Base-by-base conservation (phyloP, 2,888 invertebrate species). In the Lasius platythorax region DNA sequence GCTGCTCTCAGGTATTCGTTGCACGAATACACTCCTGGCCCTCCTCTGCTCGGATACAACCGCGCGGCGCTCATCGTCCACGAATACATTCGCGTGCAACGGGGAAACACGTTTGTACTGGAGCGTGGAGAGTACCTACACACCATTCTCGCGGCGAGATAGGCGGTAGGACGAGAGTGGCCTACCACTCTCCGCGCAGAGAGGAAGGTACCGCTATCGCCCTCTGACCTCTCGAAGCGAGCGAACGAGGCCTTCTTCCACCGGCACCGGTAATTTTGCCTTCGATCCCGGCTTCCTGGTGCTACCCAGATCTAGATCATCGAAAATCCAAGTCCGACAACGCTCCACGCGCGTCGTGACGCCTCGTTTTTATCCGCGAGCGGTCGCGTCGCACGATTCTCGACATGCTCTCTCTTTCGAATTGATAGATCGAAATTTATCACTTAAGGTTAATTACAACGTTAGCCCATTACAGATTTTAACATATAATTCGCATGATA, bases 181-280 rank as follows among this genome's bases (percentile, higher is more conserved):
- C 83, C 87, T 91, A 87, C 89, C 53, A 53, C 53, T 53, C 89
- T 88, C 86, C 83, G 67, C 50, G 68, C 72, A 61, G 37, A 91
- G 93, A 92, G 91, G 93, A 94, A 90, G 93, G 93, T 94, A 94
- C 95, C 95, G 94, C 95, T 95, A 94, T 93, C 93, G 93, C 94
- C 95, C 95, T 94, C 91, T 94, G 94, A 95, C 95, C 95, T 91
- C 93, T 87, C 92, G 85, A 91, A 89, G 87, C 91, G 90, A 92
- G 93, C 92, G 91, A 93, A 92, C 92, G 89, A 93, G 92, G 89
- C 91, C 93, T 93, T 91, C 93, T 92, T 93, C 91, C 87, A 88
- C 89, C 82, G 89, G 91, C 90, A 93, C 93, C 92, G 92, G 93
- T 93, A 93, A 93, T 93, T 93, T 93, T 92, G 91, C 93, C 92